Evolutionary conservation across 2,113 vertebrate species (phyloP).

Genomic region (Dromiciops gliroides): DNA sequence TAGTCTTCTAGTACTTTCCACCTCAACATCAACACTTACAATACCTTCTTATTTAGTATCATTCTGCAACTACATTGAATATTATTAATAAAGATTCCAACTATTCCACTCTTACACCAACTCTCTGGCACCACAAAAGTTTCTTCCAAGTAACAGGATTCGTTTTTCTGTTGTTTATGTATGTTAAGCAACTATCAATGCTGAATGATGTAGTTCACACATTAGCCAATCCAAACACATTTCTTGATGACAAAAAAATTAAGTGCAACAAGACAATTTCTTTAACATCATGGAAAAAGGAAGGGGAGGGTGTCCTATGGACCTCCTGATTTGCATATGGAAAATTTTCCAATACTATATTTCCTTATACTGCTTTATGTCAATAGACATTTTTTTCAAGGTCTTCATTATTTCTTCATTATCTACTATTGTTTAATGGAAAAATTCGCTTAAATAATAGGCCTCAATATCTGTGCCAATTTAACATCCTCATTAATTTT

Average conservation of each 20-base stretch:
- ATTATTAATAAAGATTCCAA: conserved; percentile 36
- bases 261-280: background rate
- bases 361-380: conserved; percentile 43
- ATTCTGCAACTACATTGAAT: background rate
- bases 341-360: conserved; percentile 23
- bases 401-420: conserved; percentile 29
- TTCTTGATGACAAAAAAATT: background rate
- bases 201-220: background rate
- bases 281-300: conserved; percentile 27
- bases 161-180: background rate
- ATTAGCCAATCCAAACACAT: background rate
- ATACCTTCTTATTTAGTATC: background rate
- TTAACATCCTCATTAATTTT: conserved; percentile 47
- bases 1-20: background rate
- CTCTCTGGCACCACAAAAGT: background rate
- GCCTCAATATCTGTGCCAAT: background rate
- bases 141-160: conserved; percentile 28
- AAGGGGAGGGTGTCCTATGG: background rate
- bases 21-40: background rate
- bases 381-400: conserved; percentile 9
- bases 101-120: too few relatives aligned
- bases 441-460: conserved; percentile 34
- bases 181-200: conserved; percentile 15
- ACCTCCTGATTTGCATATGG: conserved; percentile 1
- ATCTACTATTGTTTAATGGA: conserved; percentile 1